Conservation (phyloP, 1,140 invertebrate genomes). For the Plectus sambesii region DNA sequence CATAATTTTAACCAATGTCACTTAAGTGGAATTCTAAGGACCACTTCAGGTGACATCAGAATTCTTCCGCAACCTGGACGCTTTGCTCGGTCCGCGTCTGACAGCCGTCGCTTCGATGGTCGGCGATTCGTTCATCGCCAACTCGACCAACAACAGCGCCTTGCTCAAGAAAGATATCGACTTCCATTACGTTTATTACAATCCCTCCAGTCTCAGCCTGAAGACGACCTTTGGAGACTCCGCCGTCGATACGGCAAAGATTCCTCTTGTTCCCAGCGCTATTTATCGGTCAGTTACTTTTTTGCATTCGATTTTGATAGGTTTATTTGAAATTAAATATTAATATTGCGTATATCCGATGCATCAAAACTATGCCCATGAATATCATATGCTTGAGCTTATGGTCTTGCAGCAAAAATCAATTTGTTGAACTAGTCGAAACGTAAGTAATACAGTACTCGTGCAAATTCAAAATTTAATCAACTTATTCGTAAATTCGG, state of each 20-base stretch:
- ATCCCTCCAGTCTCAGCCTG: slow-evolving; percentile 14
- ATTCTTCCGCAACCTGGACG: slow-evolving; percentile 14
- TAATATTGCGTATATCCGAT: too few species aligned
- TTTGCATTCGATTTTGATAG: slow-evolving; percentile 1
- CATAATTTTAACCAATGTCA: too few species aligned
- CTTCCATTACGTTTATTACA: slow-evolving; percentile 30
- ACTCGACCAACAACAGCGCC: slow-evolving; percentile 5
- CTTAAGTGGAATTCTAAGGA: too few species aligned
- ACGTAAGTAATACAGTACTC: too few species aligned
- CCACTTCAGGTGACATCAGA: slow-evolving; percentile 10
- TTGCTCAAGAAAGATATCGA: slow-evolving; percentile 10
- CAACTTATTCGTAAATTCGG: too few species aligned
- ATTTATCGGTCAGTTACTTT: slow-evolving; percentile 14
- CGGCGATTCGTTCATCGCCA: slow-evolving; percentile 18
- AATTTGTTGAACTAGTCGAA: too few species aligned
- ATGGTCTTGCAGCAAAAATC: too few species aligned
- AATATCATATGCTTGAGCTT: too few species aligned
- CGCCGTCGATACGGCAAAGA: slow-evolving; percentile 8
- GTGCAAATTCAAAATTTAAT: too few species aligned
- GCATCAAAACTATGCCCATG: too few species aligned
- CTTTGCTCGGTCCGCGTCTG: slow-evolving; percentile 21
- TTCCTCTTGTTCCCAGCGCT: slow-evolving; percentile 13
- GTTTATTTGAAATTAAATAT: slow-evolving; percentile 15
- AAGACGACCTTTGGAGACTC: slow-evolving; percentile 8
- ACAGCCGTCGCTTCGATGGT: slow-evolving; percentile 18